Evolutionary conservation across 2,113 vertebrate genomes (phyloP).

Genomic region (Anhinga rufa): DNA sequence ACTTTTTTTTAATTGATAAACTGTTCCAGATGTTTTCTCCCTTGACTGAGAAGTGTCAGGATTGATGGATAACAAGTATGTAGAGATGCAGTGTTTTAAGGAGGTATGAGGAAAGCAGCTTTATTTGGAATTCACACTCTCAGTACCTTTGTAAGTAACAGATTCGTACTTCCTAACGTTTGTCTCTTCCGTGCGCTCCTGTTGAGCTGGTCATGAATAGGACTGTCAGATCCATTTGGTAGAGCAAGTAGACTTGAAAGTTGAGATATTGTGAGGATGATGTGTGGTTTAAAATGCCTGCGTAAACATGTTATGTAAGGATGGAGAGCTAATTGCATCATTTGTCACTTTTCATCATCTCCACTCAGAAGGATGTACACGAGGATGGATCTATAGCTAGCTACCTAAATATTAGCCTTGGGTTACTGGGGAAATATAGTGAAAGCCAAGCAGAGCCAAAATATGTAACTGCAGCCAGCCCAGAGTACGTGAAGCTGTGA

Average conservation of each 20-base stretch:
- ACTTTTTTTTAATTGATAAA: constrained; percentile 11
- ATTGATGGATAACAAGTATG: constrained; percentile 28
- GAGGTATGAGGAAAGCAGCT: constrained; percentile 37
- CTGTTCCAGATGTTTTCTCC: constrained; percentile 27
- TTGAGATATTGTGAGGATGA: constrained; percentile 17
- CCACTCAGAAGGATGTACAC: not conserved
- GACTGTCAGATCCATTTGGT: constrained; percentile 37
- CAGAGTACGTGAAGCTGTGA: not conserved
- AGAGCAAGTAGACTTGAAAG: constrained; percentile 22
- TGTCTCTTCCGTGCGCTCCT: constrained; percentile 55
- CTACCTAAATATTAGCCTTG: not conserved
- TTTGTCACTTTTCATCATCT: constrained; percentile 49
- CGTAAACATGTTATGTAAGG: constrained; percentile 56
- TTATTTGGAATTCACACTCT: constrained; percentile 26
- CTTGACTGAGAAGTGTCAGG: constrained; percentile 42
- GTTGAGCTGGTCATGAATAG: constrained; percentile 33
- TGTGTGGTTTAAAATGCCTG: constrained; percentile 35
- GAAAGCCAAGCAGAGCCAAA: not conserved
- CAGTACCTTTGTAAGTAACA: constrained; percentile 56
- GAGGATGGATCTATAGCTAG: not conserved
- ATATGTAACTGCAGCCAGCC: not conserved
- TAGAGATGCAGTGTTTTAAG: constrained; percentile 53
- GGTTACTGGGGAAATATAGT: not conserved
- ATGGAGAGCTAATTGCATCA: constrained; percentile 29
- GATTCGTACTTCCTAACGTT: constrained; percentile 53